Evolutionary conservation across 2,113 vertebrate species (phyloP).

Genomic region (Athene noctua): DNA sequence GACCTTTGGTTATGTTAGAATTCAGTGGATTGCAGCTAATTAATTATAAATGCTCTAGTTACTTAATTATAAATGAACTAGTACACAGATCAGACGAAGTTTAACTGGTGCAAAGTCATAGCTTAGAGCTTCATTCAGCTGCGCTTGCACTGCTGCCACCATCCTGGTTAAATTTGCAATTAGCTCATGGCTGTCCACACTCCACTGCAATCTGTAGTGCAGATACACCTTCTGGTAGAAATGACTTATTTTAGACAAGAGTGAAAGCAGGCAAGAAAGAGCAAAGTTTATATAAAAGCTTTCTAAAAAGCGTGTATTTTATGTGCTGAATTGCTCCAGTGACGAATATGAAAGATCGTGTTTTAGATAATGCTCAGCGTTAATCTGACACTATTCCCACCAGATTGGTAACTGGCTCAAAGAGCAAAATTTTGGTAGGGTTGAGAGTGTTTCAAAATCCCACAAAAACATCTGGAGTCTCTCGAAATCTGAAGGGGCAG

Average conservation of each 20-base stretch:
- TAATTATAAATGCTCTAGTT: neutral
- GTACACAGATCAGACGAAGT: neutral
- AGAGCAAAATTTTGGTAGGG: neutral
- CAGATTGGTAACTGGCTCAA: neutral
- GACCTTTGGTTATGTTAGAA: neutral
- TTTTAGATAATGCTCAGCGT: rapidly evolving
- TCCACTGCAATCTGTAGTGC: neutral
- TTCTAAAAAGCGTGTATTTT: neutral
- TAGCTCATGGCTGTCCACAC: neutral
- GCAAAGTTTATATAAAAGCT: neutral
- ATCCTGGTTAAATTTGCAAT: neutral
- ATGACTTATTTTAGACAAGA: rapidly evolving
- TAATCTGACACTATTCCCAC: neutral
- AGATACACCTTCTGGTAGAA: neutral
- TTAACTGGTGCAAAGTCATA: neutral
- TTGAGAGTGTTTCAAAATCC: neutral
- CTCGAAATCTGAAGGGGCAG: neutral
- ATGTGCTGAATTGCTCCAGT: rapidly evolving
- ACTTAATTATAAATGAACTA: conserved; percentile 4
- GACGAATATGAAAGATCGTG: neutral
- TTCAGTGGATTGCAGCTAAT: neutral
- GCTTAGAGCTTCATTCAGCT: neutral
- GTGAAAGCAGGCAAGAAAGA: neutral
- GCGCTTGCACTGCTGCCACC: neutral
- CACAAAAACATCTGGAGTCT: neutral